These are phyloP conservation scores for Euclidia mi DNA, from an alignment of 2,888 invertebrate species.

Conservation along the genomic window DNA sequence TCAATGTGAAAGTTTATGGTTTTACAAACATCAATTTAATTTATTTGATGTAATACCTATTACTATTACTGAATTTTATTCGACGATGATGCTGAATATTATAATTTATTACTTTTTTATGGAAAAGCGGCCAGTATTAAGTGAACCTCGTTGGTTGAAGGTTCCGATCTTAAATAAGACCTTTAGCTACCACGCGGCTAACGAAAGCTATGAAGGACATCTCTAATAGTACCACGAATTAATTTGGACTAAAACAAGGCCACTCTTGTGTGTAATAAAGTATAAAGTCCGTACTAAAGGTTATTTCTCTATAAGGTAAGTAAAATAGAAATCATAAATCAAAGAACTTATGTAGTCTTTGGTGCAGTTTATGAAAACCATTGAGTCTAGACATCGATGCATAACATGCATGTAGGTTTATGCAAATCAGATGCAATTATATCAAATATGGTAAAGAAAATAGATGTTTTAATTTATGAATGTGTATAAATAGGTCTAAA, in stretches of 20 bases:
- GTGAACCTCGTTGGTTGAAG: slow-evolving; percentile 52
- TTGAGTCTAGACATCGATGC: slow-evolving; percentile 17
- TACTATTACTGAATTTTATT: slow-evolving; percentile 10
- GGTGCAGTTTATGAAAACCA: slow-evolving; percentile 1
- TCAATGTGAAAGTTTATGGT: too few species aligned
- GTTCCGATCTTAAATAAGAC: slow-evolving; percentile 43
- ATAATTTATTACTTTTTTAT: slow-evolving; percentile 27
- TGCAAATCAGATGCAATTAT: too few species aligned
- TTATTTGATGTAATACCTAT: neutral
- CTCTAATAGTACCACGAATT: slow-evolving; percentile 57
- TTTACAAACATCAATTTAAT: too few species aligned
- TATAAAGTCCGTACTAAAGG: slow-evolving; percentile 25
- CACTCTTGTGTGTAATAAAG: slow-evolving; percentile 52
- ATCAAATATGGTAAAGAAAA: too few species aligned
- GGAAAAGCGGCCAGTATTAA: slow-evolving; percentile 31
- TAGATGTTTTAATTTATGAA: too few species aligned
- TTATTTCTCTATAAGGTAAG: slow-evolving; percentile 7
- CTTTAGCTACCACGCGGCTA: slow-evolving; percentile 51
- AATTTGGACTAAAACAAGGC: slow-evolving; percentile 60
- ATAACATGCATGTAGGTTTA: too few species aligned
- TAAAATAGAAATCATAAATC: neutral
- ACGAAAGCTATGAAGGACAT: slow-evolving; percentile 60
- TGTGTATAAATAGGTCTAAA: too few species aligned
- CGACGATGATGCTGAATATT: slow-evolving; percentile 16
- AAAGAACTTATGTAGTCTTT: neutral